A percentile compares a stretch with the other conserved stretches of the same genome.
Evolutionary conservation across 1,140 invertebrate genomes (phyloP).

Genomic region (Pomacea maculata): DNA sequence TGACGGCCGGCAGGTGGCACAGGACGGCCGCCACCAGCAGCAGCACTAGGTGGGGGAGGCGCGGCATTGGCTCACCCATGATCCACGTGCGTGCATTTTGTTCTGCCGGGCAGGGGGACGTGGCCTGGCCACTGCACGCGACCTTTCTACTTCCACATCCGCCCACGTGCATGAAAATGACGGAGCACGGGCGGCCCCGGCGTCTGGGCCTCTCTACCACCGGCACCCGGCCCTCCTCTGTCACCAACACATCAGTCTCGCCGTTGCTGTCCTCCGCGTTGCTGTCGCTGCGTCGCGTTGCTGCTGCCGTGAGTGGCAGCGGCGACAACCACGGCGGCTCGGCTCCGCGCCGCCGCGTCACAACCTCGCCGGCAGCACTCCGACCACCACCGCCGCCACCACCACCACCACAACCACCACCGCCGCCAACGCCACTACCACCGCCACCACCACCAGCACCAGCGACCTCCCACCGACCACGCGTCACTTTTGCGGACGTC

Average conservation of each 20-base stretch:
- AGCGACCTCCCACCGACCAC: not conserved
- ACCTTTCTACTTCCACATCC: constrained; percentile 15
- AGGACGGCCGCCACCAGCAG: constrained; percentile 6
- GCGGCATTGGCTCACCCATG: constrained; percentile 1
- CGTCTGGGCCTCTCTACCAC: too few relatives aligned
- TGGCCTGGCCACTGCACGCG: not conserved
- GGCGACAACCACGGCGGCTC: not conserved
- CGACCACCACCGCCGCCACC: too few relatives aligned
- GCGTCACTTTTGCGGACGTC: too few relatives aligned
- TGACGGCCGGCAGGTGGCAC: not conserved
- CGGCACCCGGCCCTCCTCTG: too few relatives aligned
- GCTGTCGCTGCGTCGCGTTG: too few relatives aligned
- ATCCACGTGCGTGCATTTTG: constrained; percentile 16
- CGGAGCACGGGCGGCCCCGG: too few relatives aligned
- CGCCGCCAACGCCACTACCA: not conserved
- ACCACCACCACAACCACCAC: too few relatives aligned
- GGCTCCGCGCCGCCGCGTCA: not conserved
- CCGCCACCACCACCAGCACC: not conserved
- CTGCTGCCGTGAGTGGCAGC: not conserved
- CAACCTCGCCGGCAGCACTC: too few relatives aligned
- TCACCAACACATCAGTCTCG: too few relatives aligned
- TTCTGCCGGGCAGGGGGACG: not conserved
- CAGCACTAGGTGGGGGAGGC: constrained; percentile 14
- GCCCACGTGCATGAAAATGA: constrained; percentile 9
- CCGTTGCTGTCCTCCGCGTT: too few relatives aligned